These are phyloP conservation scores for Argyresthia albistria DNA, from an alignment of 2,888 invertebrate species.

Conservation along the genomic window DNA sequence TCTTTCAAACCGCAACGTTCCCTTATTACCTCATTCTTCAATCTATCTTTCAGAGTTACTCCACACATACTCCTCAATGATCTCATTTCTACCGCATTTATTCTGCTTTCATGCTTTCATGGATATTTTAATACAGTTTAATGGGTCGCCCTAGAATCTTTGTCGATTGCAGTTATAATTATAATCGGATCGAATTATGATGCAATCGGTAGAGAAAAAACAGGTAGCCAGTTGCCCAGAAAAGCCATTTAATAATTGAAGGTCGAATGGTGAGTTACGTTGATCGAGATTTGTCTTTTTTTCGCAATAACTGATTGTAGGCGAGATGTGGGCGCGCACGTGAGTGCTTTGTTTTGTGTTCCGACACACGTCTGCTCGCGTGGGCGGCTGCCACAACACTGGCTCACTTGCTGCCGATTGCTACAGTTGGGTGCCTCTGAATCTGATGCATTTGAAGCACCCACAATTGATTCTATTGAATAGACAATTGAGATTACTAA, in stretches of 20 bases:
- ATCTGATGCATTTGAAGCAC: no score
- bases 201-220: slow-evolving; percentile 9
- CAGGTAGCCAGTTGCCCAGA: slow-evolving; percentile 38
- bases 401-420: slow-evolving; percentile 12
- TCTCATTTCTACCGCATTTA: no score
- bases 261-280: slow-evolving; percentile 44
- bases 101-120: no score
- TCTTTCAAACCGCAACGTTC: no score
- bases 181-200: not conserved
- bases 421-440: not conserved
- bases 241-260: slow-evolving; percentile 60
- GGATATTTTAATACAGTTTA: slow-evolving; percentile 21
- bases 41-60: no score
- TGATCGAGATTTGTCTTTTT: slow-evolving; percentile 36
- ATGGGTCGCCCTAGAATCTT: slow-evolving; percentile 26
- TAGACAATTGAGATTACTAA: no score
- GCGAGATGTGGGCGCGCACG: slow-evolving; percentile 66
- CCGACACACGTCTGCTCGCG: slow-evolving; percentile 45
- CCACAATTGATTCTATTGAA: no score
- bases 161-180: not conserved
- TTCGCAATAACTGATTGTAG: slow-evolving; percentile 64
- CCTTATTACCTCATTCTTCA: no score
- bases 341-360: slow-evolving; percentile 42
- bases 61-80: no score
- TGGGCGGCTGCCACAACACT: slow-evolving; percentile 52